Conservation (phyloP, 2,113 vertebrate genomes). For the Solea solea region DNA sequence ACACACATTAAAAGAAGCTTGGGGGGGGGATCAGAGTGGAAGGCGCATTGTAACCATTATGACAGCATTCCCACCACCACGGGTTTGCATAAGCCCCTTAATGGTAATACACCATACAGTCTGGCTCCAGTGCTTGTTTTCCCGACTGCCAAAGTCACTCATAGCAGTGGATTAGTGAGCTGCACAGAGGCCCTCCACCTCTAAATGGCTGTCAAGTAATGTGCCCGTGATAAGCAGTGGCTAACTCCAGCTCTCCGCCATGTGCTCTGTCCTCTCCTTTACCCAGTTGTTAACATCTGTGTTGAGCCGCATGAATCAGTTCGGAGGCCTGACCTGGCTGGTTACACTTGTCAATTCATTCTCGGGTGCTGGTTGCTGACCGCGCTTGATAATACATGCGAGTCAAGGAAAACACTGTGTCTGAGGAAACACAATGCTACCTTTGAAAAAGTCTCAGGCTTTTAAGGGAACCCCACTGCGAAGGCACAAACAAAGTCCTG, state of each 20-base stretch:
- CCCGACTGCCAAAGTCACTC: constrained; percentile 73
- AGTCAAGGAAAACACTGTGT: constrained; percentile 47
- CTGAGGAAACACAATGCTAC: constrained; percentile 41
- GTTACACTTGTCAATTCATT: constrained; percentile 50
- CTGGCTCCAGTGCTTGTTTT: constrained; percentile 47
- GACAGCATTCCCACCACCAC: constrained; percentile 59
- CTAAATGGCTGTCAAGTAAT: constrained; percentile 42
- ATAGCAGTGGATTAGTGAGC: constrained; percentile 63
- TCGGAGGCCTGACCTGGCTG: constrained; percentile 12
- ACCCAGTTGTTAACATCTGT: constrained; percentile 32
- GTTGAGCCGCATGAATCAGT: constrained; percentile 25
- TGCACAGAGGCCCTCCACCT: constrained; percentile 50
- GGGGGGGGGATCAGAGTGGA: constrained; percentile 18
- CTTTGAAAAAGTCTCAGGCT: constrained; percentile 28
- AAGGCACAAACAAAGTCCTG: constrained; percentile 43
- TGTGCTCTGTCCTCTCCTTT: constrained; percentile 8
- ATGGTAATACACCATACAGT: constrained; percentile 65
- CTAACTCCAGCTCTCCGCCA: constrained; percentile 16
- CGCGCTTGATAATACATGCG: constrained; percentile 31
- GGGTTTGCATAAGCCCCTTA: constrained; percentile 73
- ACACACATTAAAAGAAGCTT: constrained; percentile 60
- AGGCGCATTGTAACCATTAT: constrained; percentile 28
- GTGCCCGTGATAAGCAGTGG: constrained; percentile 50
- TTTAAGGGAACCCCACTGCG: constrained; percentile 6
- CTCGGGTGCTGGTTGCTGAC: constrained; percentile 42